Evolutionary conservation across 2,888 invertebrate species (phyloP).

Genomic region (Tricholauxania praeusta): DNA sequence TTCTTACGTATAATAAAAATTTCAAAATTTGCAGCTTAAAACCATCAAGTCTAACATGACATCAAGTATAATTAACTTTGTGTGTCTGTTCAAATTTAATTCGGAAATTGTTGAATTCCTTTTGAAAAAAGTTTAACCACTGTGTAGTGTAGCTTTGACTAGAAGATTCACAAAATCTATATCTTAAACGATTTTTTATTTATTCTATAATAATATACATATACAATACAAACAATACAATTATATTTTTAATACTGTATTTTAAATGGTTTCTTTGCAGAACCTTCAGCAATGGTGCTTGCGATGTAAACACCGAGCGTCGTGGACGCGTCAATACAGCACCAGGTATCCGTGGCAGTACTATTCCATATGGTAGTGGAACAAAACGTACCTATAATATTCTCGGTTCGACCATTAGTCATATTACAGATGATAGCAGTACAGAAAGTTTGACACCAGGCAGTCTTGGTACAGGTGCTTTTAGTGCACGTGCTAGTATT

Average conservation of each 20-base stretch:
- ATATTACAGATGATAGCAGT: conserved; percentile 74
- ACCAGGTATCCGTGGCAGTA: conserved; percentile 60
- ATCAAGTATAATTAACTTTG: too few species aligned
- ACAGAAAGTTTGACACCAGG: conserved; percentile 81
- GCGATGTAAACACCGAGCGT: conserved; percentile 59
- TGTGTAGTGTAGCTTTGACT: too few species aligned
- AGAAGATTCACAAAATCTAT: too few species aligned
- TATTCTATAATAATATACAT: too few species aligned
- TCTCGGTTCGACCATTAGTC: conserved; percentile 61
- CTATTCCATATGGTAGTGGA: conserved; percentile 44
- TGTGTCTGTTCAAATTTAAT: too few species aligned
- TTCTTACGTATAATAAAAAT: background rate
- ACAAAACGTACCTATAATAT: conserved; percentile 60
- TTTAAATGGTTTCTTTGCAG: conserved; percentile 61
- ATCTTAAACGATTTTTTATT: too few species aligned
- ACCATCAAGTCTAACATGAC: too few species aligned
- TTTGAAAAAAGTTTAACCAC: too few species aligned
- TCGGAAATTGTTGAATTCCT: too few species aligned
- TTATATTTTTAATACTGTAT: conserved; percentile 18
- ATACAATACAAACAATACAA: too few species aligned
- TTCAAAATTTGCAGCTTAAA: background rate
- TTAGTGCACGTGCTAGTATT: conserved; percentile 55
- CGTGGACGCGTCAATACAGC: conserved; percentile 65
- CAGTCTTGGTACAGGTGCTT: conserved; percentile 56
- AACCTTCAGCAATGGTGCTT: conserved; percentile 68